A percentile compares a stretch with the other conserved stretches of the same genome.
Conservation (phyloP, 2,113 vertebrate genomes). For the Mus spicilegus region DNA sequence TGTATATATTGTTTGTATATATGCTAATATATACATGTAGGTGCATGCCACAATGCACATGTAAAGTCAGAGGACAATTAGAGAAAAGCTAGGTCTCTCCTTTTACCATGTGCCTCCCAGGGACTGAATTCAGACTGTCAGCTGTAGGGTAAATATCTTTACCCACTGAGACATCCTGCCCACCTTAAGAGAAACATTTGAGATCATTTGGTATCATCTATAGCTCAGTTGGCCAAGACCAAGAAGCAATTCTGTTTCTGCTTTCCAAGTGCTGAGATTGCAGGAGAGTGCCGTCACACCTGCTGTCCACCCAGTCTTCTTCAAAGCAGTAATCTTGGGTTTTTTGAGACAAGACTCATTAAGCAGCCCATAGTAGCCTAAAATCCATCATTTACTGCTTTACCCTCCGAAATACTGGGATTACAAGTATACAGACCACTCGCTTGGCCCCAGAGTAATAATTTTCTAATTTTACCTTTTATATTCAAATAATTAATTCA, state of each 20-base stretch:
- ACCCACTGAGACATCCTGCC: neutral
- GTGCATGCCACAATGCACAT: neutral
- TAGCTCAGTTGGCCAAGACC: neutral
- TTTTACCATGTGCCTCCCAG: neutral
- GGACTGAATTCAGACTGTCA: neutral
- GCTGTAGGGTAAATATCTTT: neutral
- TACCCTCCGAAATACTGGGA: neutral
- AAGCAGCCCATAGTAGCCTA: too few relatives aligned
- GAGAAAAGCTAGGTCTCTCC: neutral
- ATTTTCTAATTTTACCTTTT: slow-evolving; percentile 28
- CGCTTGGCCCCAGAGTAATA: neutral
- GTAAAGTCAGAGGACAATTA: neutral
- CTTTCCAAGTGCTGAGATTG: neutral
- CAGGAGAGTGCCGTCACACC: neutral
- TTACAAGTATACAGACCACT: neutral
- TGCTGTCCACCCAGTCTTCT: too few relatives aligned
- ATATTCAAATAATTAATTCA: slow-evolving; percentile 58
- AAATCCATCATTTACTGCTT: neutral
- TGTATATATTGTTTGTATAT: too few relatives aligned
- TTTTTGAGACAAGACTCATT: neutral
- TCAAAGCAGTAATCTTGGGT: neutral
- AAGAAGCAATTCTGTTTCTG: neutral
- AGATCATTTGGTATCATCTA: neutral
- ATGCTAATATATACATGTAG: neutral
- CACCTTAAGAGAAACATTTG: neutral